phyloP scores from a whole-genome alignment of 2,888 invertebrate species.

The Nebria brevicollis region DNA sequence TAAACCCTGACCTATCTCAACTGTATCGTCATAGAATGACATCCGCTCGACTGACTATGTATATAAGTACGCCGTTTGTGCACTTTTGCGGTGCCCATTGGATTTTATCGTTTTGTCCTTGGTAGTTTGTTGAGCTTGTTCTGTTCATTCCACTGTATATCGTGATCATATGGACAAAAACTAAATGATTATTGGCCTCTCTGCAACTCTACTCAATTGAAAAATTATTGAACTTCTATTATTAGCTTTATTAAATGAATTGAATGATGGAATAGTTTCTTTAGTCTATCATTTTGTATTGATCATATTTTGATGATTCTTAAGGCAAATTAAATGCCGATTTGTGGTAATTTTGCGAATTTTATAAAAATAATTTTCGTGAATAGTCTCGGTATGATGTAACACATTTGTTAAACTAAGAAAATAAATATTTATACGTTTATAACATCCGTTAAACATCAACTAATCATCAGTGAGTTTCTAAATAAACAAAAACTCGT shows the following conservation, averaged over 20 bases:
- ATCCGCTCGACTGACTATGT: slow-evolving; percentile 18
- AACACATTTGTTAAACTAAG: not conserved
- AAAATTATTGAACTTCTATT: not conserved
- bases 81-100: not conserved
- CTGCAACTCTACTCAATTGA: not conserved
- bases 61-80: slow-evolving; percentile 2
- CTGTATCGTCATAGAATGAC: slow-evolving; percentile 19
- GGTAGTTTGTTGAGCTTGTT: slow-evolving; percentile 5
- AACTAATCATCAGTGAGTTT: slow-evolving; percentile 33
- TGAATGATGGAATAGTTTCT: not conserved
- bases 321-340: no score
- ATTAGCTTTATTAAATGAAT: not conserved
- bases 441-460: slow-evolving; percentile 18
- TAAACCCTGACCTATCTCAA: slow-evolving; percentile 36
- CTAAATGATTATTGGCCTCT: not conserved
- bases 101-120: slow-evolving; percentile 16
- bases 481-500: slow-evolving; percentile 38
- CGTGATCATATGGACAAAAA: not conserved
- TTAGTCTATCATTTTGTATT: not conserved
- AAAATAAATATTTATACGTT: slow-evolving; percentile 34
- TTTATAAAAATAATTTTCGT: no score
- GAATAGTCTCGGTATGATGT: not conserved
- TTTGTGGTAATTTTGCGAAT: no score
- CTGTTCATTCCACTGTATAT: not conserved
- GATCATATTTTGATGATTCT: no score